These are phyloP conservation scores for Sceloporus undulatus DNA, from an alignment of 2,113 vertebrate species.

Conservation along the genomic window DNA sequence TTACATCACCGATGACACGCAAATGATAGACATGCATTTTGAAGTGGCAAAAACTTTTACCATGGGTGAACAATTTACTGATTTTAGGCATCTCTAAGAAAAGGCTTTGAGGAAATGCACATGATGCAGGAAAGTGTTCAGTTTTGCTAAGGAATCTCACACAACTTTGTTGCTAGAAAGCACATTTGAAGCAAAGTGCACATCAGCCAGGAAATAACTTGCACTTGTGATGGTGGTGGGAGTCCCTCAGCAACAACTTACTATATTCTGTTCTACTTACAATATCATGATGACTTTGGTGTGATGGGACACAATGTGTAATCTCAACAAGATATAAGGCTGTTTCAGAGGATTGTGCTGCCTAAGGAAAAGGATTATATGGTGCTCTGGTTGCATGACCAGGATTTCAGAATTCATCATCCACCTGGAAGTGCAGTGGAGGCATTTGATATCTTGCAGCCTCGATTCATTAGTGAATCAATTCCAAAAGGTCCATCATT, in stretches of 20 bases:
- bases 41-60: background rate
- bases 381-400: constrained; percentile 58
- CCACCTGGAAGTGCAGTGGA: too few species aligned
- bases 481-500: too few species aligned
- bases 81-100: background rate
- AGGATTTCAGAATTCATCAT: constrained; percentile 40
- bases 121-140: background rate
- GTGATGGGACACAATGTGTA: background rate
- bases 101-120: background rate
- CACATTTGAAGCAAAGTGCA: background rate
- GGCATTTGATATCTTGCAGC: too few species aligned
- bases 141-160: background rate
- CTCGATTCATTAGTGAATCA: too few species aligned
- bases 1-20: too few species aligned
- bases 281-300: background rate
- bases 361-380: too few species aligned
- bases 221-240: background rate
- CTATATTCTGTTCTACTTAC: background rate
- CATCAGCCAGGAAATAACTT: background rate
- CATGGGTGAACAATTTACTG: background rate
- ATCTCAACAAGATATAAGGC: background rate
- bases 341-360: background rate
- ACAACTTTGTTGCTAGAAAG: background rate
- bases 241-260: background rate
- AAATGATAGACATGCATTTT: too few species aligned